Evolutionary conservation across 2,113 vertebrate genomes (phyloP).

Genomic region (Tragelaphus scriptus): DNA sequence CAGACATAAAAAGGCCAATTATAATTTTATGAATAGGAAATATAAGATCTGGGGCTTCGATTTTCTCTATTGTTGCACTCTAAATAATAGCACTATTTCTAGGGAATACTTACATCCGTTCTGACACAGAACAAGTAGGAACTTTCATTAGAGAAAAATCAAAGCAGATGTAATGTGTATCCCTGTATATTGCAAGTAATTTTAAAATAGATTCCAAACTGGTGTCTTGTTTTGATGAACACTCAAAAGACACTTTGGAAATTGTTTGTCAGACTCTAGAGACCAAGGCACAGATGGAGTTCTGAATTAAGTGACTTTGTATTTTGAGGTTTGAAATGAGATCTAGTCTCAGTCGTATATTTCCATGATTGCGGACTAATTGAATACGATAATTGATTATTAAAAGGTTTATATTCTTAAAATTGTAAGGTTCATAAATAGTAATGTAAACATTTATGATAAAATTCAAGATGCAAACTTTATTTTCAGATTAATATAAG

Average conservation of each 20-base stretch:
- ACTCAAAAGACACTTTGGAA: conserved; percentile 51
- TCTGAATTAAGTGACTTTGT: conserved; percentile 55
- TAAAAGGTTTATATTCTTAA: conserved; percentile 38
- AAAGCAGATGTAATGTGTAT: conserved; percentile 37
- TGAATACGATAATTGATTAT: conserved; percentile 72
- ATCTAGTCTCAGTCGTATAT: conserved; percentile 37
- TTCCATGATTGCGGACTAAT: conserved; percentile 56
- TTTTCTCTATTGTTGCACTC: conserved; percentile 60
- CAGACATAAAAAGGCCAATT: conserved; percentile 58
- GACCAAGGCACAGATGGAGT: conserved; percentile 41
- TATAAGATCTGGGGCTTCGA: conserved; percentile 27
- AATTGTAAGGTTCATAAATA: conserved; percentile 6
- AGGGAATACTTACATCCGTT: conserved; percentile 45
- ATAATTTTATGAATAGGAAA: conserved; percentile 60
- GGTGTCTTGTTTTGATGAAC: conserved; percentile 46
- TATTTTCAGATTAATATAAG: not conserved
- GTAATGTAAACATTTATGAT: not conserved
- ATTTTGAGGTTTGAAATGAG: conserved; percentile 54
- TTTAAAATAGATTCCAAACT: conserved; percentile 59
- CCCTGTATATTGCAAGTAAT: conserved; percentile 22
- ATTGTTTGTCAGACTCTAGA: conserved; percentile 49
- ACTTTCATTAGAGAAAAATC: conserved; percentile 61
- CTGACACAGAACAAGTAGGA: conserved; percentile 30
- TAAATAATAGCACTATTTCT: conserved; percentile 51
- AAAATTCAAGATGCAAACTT: not conserved